Evolutionary conservation across 2,888 invertebrate genomes (phyloP).

Genomic region (Drosophila merina): DNA sequence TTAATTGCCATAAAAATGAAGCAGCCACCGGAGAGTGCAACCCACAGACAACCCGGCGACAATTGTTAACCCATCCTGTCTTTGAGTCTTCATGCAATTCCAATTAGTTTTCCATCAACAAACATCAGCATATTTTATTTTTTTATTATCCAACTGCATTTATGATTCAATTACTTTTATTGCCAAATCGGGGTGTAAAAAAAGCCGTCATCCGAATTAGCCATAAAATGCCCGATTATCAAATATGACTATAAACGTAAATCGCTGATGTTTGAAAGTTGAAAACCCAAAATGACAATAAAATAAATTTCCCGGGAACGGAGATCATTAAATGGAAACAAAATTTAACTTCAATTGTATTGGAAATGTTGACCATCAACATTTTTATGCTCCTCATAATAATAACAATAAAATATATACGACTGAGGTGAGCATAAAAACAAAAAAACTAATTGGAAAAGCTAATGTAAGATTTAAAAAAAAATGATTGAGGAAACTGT

Average conservation of each 20-base stretch:
- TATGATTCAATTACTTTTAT: constrained; percentile 60
- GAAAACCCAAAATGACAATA: constrained; percentile 45
- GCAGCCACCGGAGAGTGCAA: constrained; percentile 25
- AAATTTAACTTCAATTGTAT: constrained; percentile 7
- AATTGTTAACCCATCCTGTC: not conserved
- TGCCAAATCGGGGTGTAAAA: constrained; percentile 30
- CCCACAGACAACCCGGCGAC: constrained; percentile 37
- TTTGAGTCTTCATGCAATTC: constrained; percentile 29
- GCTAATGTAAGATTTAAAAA: not conserved
- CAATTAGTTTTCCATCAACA: constrained; percentile 45
- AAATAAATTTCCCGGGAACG: constrained; percentile 28
- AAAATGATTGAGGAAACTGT: not conserved
- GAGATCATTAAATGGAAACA: constrained; percentile 19
- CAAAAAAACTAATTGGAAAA: constrained; percentile 5
- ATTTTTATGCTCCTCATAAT: constrained; percentile 2
- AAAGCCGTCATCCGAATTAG: constrained; percentile 44
- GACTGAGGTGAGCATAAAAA: not conserved
- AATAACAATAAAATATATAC: not conserved
- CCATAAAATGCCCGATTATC: constrained; percentile 74
- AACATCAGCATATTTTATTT: constrained; percentile 35
- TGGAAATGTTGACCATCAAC: not conserved
- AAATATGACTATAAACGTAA: constrained; percentile 70
- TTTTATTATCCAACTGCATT: constrained; percentile 53
- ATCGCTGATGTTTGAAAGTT: constrained; percentile 47
- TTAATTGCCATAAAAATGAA: constrained; percentile 59